Evolutionary conservation across 2,113 vertebrate species (phyloP).

Genomic region (Corvus cornix): DNA sequence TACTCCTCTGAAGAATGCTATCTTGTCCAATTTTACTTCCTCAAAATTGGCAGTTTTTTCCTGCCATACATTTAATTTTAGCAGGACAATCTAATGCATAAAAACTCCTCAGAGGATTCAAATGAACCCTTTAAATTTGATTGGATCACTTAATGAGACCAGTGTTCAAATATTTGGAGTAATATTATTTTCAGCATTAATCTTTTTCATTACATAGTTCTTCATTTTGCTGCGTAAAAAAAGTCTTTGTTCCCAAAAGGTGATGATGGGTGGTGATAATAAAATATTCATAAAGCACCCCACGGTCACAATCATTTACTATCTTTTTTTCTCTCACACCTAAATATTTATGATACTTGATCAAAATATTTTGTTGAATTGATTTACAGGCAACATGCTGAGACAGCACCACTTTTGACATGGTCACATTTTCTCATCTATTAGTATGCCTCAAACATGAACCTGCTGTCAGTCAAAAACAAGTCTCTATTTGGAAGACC

Average conservation of each 20-base stretch:
- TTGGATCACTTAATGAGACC: not conserved
- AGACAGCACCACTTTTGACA: not conserved
- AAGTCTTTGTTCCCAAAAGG: not conserved
- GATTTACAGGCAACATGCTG: not conserved
- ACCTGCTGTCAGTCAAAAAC: not conserved
- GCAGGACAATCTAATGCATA: not conserved
- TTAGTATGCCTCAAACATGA: not conserved
- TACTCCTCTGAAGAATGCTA: not conserved
- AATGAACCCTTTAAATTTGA: slow-evolving; percentile 43
- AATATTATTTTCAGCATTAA: slow-evolving; percentile 6
- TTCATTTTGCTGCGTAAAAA: not conserved
- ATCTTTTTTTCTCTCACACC: not conserved
- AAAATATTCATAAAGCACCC: slow-evolving; percentile 5
- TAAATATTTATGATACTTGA: slow-evolving; percentile 32
- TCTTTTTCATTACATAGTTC: not conserved
- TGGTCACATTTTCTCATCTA: not conserved
- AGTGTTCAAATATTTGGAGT: slow-evolving; percentile 1
- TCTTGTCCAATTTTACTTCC: slow-evolving; percentile 5
- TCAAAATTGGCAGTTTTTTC: not conserved
- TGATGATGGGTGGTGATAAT: not conserved
- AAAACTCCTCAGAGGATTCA: not conserved
- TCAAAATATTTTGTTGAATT: slow-evolving; percentile 21
- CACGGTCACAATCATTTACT: not conserved
- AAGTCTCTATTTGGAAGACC: not conserved
- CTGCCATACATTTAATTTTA: slow-evolving; percentile 14